A percentile compares a stretch with the other conserved stretches of the same genome.
phyloP scores from a whole-genome alignment of 1,140 invertebrate genomes.

The Drosophila funebris region DNA sequence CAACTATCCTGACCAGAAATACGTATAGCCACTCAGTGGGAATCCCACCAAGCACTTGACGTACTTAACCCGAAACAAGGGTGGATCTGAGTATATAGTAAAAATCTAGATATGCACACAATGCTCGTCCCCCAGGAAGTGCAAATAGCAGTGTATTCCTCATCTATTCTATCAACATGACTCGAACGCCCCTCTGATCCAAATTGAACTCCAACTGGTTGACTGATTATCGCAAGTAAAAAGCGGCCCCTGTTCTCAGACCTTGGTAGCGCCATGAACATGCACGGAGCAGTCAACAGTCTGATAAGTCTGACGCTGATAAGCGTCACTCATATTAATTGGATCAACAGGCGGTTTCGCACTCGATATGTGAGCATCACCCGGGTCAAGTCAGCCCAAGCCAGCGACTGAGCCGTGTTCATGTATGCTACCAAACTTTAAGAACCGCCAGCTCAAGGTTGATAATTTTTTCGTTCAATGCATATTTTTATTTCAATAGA shows the following conservation, averaged over 20 bases:
- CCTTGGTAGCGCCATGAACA: slow-evolving; percentile 45
- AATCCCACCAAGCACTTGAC: neutral
- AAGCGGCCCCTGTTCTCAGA: slow-evolving; percentile 43
- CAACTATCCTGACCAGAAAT: neutral
- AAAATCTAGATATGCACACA: neutral
- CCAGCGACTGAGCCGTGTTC: slow-evolving; percentile 16
- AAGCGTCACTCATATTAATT: neutral
- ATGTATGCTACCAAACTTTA: slow-evolving; percentile 62
- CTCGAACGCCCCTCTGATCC: neutral
- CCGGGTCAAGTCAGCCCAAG: neutral
- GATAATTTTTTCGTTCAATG: slow-evolving; percentile 49
- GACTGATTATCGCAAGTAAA: slow-evolving; percentile 36
- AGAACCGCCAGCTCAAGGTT: slow-evolving; percentile 68
- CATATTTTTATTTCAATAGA: slow-evolving; percentile 76
- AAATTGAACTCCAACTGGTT: neutral
- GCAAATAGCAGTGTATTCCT: neutral
- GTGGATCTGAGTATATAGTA: neutral
- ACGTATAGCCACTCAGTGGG: neutral
- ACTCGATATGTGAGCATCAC: neutral
- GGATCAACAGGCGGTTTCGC: neutral
- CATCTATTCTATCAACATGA: neutral
- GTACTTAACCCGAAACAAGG: neutral
- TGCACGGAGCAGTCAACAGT: slow-evolving; percentile 2
- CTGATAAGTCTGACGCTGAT: neutral
- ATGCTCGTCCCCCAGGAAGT: neutral